Percentiles rank a stretch among this genome's conserved stretches.
These are phyloP conservation scores for Platyura marginata DNA, from an alignment of 1,140 invertebrate genomes.

Conservation along the genomic window DNA sequence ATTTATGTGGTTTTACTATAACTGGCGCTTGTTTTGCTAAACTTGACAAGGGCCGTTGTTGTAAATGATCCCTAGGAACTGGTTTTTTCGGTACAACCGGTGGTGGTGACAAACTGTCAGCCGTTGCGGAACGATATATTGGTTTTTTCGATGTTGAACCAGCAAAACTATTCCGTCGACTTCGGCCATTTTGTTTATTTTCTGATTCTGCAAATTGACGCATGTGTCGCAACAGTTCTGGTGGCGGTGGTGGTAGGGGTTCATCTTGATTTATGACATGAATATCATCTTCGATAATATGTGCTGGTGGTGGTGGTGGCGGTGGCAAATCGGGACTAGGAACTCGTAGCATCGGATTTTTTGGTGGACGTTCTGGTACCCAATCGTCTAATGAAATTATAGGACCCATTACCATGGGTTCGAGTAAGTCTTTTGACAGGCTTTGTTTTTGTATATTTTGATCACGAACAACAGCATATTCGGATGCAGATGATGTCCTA, in stretches of 20 bases:
- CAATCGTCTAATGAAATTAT: slow-evolving; percentile 46
- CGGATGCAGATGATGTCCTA: slow-evolving; percentile 17
- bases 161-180: slow-evolving; percentile 22
- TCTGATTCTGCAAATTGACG: background rate
- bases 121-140: slow-evolving; percentile 1
- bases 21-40: slow-evolving; percentile 8
- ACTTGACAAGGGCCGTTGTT: slow-evolving; percentile 7
- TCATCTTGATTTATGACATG: slow-evolving; percentile 36
- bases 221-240: slow-evolving; percentile 22
- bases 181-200: slow-evolving; percentile 12
- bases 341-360: slow-evolving; percentile 49
- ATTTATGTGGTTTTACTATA: slow-evolving; percentile 2
- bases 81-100: slow-evolving; percentile 20
- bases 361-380: slow-evolving; percentile 48
- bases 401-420: slow-evolving; percentile 41
- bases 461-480: slow-evolving; percentile 19
- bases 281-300: slow-evolving; percentile 35
- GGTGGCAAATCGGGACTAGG: slow-evolving; percentile 53
- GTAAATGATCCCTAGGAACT: slow-evolving; percentile 11
- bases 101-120: slow-evolving; percentile 9
- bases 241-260: slow-evolving; percentile 47
- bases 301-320: slow-evolving; percentile 37
- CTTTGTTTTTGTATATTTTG: slow-evolving; percentile 12
- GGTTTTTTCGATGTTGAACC: slow-evolving; percentile 13
- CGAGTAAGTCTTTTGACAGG: slow-evolving; percentile 35